Evolutionary conservation across 2,797 vertebrate genomes (phyloP).

Genomic region (Phrynocephalus guinanensis): DNA sequence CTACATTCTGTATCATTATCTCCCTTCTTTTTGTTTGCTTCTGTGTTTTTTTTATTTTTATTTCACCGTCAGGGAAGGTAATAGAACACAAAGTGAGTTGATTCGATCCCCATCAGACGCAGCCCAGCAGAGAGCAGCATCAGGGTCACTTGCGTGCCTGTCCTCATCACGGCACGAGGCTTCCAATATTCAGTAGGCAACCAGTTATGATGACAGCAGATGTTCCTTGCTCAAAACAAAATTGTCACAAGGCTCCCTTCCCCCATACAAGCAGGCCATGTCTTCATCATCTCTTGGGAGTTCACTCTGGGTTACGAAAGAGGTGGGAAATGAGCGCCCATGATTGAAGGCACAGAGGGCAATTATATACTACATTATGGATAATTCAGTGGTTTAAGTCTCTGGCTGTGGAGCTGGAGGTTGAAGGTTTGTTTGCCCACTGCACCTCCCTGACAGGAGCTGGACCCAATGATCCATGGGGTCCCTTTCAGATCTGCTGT

Average conservation of each 20-base stretch:
- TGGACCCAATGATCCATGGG: no score
- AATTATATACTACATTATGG: background rate
- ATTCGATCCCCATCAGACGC: background rate
- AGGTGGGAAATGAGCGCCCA: no score
- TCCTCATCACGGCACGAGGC: background rate
- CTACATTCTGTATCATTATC: conserved; percentile 12
- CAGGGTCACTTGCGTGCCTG: background rate
- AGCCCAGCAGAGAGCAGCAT: background rate
- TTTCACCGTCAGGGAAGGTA: background rate
- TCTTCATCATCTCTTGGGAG: conserved; percentile 12
- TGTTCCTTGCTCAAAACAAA: background rate
- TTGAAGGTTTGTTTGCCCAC: background rate
- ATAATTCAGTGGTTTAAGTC: background rate
- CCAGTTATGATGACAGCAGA: background rate
- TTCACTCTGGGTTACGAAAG: background rate
- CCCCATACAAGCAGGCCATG: background rate
- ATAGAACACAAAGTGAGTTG: conserved; percentile 5
- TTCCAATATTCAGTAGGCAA: background rate
- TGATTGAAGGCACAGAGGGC: background rate
- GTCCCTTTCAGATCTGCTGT: no score
- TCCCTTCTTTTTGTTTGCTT: conserved; percentile 3
- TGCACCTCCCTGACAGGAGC: no score
- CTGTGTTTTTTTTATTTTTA: background rate
- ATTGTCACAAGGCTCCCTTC: background rate
- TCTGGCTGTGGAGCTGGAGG: no score